Conservation (phyloP, 2,113 vertebrate genomes). For the Zosterops lateralis region DNA sequence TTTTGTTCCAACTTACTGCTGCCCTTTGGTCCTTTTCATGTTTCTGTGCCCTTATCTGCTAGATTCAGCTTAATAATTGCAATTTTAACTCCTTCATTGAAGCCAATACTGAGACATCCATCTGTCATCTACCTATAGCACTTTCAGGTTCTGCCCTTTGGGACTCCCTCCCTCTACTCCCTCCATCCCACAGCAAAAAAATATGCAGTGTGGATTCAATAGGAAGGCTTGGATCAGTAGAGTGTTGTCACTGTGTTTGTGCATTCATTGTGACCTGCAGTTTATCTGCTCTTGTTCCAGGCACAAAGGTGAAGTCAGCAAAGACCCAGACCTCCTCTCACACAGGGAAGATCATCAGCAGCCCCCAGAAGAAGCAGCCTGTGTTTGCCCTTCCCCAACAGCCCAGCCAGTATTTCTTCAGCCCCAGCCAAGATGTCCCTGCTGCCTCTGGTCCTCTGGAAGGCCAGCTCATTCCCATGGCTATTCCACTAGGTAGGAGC, state of each 20-base stretch:
- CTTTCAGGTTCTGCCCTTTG: neutral
- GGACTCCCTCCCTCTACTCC: neutral
- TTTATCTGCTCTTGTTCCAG: conserved; percentile 64
- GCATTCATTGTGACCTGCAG: fast-evolving
- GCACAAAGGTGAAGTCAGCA: conserved; percentile 86
- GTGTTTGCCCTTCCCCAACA: conserved; percentile 15
- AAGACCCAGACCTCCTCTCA: conserved; percentile 82
- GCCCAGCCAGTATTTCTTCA: conserved; percentile 69
- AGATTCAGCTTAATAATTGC: neutral
- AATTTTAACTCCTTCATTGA: neutral
- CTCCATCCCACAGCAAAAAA: neutral
- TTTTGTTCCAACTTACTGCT: neutral
- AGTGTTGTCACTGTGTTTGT: neutral
- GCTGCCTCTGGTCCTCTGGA: conserved; percentile 60
- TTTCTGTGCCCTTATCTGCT: neutral
- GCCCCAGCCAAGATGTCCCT: conserved; percentile 62
- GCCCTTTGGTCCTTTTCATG: neutral
- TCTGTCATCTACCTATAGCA: neutral
- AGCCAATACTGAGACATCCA: neutral
- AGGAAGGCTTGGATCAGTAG: neutral
- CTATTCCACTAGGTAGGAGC: conserved; percentile 86
- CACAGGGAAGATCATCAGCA: neutral
- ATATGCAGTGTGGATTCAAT: neutral
- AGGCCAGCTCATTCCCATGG: conserved; percentile 81
- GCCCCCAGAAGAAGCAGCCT: neutral